These are phyloP conservation scores for Parnassius orleans DNA, from an alignment of 2,888 invertebrate genomes.

Conservation along the genomic window DNA sequence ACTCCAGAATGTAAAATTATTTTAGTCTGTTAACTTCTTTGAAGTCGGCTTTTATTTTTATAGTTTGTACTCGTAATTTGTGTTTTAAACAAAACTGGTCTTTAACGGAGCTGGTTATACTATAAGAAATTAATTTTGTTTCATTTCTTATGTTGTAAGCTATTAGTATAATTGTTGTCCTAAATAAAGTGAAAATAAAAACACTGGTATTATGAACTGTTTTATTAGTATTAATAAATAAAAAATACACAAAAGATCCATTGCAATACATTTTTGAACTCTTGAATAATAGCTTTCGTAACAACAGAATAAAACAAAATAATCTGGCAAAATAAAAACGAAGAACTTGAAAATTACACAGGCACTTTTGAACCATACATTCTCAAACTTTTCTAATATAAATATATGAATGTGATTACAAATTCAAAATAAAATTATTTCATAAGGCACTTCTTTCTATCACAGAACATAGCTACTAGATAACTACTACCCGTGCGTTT, in stretches of 20 bases:
- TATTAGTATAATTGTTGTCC: no score
- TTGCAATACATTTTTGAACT: conserved; percentile 22
- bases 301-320: conserved; percentile 24
- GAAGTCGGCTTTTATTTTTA: no score
- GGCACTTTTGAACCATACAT: conserved; percentile 8
- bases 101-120: no score
- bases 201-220: conserved; percentile 8
- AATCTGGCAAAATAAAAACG: conserved; percentile 9
- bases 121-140: no score
- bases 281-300: conserved; percentile 10
- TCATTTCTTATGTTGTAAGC: no score
- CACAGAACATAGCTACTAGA: conserved; percentile 65
- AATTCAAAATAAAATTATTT: conserved; percentile 35
- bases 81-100: no score
- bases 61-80: no score
- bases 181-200: no score
- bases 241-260: conserved; percentile 22
- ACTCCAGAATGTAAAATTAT: no score
- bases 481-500: background rate
- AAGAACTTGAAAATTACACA: conserved; percentile 7
- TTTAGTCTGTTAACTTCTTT: no score
- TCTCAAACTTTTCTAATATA: conserved; percentile 3
- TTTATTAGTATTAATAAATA: conserved; percentile 36
- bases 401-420: conserved; percentile 15
- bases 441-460: conserved; percentile 72